These are phyloP conservation scores for Microplitis mediator DNA, from an alignment of 1,140 invertebrate species.

Conservation along the genomic window DNA sequence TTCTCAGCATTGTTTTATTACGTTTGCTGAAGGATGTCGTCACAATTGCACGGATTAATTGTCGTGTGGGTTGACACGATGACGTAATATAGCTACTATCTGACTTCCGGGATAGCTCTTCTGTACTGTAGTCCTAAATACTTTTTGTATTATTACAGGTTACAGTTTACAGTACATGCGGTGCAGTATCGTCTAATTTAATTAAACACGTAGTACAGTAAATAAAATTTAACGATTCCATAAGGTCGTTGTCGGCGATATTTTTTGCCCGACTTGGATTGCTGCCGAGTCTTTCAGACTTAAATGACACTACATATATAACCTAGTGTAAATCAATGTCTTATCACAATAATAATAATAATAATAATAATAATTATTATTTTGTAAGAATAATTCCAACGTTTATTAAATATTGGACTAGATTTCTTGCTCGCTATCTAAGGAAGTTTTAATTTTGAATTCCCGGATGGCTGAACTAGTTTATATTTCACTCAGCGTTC, in stretches of 20 bases:
- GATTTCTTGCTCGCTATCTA: no score
- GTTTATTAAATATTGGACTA: no score
- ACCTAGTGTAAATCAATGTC: not conserved
- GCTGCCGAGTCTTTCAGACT: not conserved
- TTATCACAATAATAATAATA: not conserved
- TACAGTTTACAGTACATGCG: not conserved
- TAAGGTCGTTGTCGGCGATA: not conserved
- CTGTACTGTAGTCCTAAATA: not conserved
- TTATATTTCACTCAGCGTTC: no score
- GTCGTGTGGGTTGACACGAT: conserved; percentile 32
- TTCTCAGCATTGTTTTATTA: conserved; percentile 17
- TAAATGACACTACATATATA: not conserved
- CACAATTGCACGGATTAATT: conserved; percentile 36
- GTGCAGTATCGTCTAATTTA: no score
- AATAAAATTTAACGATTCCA: no score
- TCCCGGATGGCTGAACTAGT: no score
- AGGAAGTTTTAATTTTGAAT: no score
- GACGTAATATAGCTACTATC: conserved; percentile 26
- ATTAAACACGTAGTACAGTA: no score
- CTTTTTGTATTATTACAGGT: not conserved
- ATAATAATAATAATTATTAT: no score
- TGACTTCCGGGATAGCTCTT: conserved; percentile 24
- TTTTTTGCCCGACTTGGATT: not conserved
- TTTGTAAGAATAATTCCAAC: no score
- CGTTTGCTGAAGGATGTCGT: conserved; percentile 19